Conservation (phyloP, 2,113 vertebrate species). For the Jaculus jaculus region DNA sequence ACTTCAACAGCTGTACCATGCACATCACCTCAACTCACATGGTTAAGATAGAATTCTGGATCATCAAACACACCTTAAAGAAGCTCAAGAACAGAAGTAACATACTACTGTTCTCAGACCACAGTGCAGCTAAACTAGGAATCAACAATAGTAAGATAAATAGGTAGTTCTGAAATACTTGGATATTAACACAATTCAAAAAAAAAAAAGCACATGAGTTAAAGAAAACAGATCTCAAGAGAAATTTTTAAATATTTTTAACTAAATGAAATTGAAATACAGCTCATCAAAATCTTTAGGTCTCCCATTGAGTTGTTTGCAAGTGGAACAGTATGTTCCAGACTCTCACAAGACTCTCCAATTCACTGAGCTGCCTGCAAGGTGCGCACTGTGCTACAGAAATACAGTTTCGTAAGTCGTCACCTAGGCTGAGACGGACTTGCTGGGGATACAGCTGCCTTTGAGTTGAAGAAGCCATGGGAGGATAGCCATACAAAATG, state of each 20-base stretch:
- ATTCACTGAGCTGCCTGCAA: too few species aligned
- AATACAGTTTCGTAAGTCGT: too few species aligned
- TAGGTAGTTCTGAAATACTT: neutral
- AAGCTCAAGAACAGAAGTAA: neutral
- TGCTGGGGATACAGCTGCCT: too few species aligned
- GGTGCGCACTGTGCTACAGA: too few species aligned
- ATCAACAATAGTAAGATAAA: neutral
- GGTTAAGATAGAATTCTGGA: neutral
- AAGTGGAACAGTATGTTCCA: too few species aligned
- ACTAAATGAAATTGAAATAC: neutral
- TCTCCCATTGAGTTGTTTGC: too few species aligned
- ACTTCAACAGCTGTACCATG: neutral
- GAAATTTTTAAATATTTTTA: slow-evolving; percentile 16
- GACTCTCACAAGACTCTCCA: too few species aligned
- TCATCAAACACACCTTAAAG: neutral
- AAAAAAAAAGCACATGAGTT: neutral
- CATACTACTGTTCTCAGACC: neutral
- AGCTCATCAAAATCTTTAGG: neutral
- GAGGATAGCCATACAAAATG: too few species aligned
- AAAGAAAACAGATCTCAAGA: neutral
- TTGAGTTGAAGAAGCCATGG: too few species aligned
- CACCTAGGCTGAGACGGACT: too few species aligned
- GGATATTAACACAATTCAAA: neutral
- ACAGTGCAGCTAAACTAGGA: slow-evolving; percentile 9
- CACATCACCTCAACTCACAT: neutral